Conservation (phyloP, 1,140 invertebrate genomes). For the Apis dorsata region DNA sequence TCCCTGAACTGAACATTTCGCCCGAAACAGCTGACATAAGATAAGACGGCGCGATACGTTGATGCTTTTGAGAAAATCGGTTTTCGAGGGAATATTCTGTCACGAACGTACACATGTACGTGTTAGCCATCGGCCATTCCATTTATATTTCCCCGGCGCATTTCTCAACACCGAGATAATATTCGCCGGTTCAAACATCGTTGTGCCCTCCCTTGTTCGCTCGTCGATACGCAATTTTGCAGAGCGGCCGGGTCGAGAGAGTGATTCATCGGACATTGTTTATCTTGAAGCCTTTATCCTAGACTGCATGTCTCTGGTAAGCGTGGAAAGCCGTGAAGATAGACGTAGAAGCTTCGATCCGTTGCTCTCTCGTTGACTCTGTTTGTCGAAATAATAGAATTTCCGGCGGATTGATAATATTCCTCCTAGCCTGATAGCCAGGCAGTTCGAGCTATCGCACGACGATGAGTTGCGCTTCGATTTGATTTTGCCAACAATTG, state of each 20-base stretch:
- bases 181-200: constrained; percentile 5
- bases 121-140: background rate
- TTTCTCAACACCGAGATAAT: constrained; percentile 24
- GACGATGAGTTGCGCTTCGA: background rate
- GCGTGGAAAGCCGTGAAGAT: background rate
- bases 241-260: background rate
- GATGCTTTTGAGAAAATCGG: constrained; percentile 2
- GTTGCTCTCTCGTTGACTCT: background rate
- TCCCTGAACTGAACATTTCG: background rate
- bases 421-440: background rate
- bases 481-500: background rate
- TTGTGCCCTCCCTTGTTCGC: background rate
- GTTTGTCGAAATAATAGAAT: background rate
- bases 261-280: constrained; percentile 33
- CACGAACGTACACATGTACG: background rate
- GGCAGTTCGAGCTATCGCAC: too few species aligned
- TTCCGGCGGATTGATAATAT: background rate
- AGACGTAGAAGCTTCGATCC: background rate
- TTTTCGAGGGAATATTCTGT: background rate
- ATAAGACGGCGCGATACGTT: background rate
- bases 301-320: constrained; percentile 32
- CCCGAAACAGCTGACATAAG: background rate
- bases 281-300: constrained; percentile 26
- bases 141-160: constrained; percentile 16
- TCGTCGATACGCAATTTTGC: constrained; percentile 19